These are phyloP conservation scores for Lerista edwardsae DNA, from an alignment of 2,797 vertebrate species.

Conservation along the genomic window DNA sequence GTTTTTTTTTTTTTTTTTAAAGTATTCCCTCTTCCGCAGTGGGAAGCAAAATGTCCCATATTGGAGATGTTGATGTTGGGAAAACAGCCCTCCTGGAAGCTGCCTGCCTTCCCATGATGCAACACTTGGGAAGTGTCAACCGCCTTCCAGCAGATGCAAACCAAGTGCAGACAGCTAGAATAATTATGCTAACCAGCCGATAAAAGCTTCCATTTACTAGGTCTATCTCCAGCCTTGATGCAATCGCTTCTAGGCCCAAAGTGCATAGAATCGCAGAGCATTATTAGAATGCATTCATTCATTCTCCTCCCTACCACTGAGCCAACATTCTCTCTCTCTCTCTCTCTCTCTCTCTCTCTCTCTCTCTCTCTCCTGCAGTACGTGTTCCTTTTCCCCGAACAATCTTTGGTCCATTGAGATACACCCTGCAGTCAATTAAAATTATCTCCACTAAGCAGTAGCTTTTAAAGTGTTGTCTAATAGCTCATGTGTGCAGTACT, in stretches of 20 bases:
- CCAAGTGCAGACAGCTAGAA: slow-evolving; percentile 15
- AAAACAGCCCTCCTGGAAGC: slow-evolving; percentile 30
- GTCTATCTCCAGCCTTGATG: slow-evolving; percentile 53
- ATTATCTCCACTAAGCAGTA: slow-evolving; percentile 68
- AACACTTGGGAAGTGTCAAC: slow-evolving; percentile 51
- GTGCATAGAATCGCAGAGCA: slow-evolving; percentile 55
- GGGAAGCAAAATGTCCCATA: neutral
- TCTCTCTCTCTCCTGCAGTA: slow-evolving; percentile 43
- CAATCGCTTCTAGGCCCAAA: slow-evolving; percentile 58
- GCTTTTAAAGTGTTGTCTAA: slow-evolving; percentile 69
- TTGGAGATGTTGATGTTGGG: neutral
- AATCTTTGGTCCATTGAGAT: slow-evolving; percentile 66
- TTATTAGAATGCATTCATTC: slow-evolving; percentile 61
- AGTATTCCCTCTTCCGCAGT: neutral
- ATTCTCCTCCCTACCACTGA: slow-evolving; percentile 51
- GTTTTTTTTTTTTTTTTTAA: no score
- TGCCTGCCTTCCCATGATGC: slow-evolving; percentile 14
- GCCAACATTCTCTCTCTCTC: slow-evolving; percentile 42
- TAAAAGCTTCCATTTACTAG: slow-evolving; percentile 64
- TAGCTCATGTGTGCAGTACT: slow-evolving; percentile 32
- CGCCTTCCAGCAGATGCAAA: slow-evolving; percentile 58
- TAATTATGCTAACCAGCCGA: slow-evolving; percentile 66
- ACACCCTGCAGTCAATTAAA: slow-evolving; percentile 72
- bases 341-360: no score
- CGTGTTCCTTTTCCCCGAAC: slow-evolving; percentile 47